phyloP scores from a whole-genome alignment of 2,888 invertebrate genomes.

The Tenthredo livida region DNA sequence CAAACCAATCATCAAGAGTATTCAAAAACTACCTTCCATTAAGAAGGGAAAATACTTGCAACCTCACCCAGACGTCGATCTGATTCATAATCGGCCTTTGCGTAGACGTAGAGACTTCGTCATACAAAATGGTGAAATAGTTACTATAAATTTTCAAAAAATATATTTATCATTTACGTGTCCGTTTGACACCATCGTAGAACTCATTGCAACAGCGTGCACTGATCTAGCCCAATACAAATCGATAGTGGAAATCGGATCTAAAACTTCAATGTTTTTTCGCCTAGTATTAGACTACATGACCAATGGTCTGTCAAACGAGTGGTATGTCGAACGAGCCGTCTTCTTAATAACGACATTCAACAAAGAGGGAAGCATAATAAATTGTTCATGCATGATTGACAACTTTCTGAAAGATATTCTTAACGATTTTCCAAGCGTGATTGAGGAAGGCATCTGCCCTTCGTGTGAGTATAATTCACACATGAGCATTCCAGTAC shows the following conservation, averaged over 20 bases:
- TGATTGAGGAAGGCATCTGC: not conserved
- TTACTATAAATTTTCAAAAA: not conserved
- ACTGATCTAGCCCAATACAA: slow-evolving; percentile 18
- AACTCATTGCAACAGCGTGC: slow-evolving; percentile 19
- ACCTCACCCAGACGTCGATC: slow-evolving; percentile 22
- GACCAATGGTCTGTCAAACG: not conserved
- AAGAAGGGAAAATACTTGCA: slow-evolving; percentile 15
- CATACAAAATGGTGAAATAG: slow-evolving; percentile 17
- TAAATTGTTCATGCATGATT: slow-evolving; percentile 2
- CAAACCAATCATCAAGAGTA: not conserved
- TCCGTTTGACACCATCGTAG: slow-evolving; percentile 21
- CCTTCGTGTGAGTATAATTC: not conserved
- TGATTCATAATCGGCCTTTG: slow-evolving; percentile 15
- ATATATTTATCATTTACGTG: slow-evolving; percentile 1
- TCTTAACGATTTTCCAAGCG: not conserved
- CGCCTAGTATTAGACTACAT: not conserved
- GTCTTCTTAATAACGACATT: not conserved
- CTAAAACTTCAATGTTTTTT: not conserved
- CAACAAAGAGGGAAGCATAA: not conserved
- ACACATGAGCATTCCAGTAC: not conserved
- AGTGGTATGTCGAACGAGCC: slow-evolving; percentile 20
- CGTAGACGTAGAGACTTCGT: not conserved
- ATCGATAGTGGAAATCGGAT: not conserved
- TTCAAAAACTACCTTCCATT: not conserved
- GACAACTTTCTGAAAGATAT: slow-evolving; percentile 1